These are phyloP conservation scores for Heliocidaris erythrogramma DNA, from an alignment of 35 echinoderm and acorn worm species.

Conservation along the genomic window DNA sequence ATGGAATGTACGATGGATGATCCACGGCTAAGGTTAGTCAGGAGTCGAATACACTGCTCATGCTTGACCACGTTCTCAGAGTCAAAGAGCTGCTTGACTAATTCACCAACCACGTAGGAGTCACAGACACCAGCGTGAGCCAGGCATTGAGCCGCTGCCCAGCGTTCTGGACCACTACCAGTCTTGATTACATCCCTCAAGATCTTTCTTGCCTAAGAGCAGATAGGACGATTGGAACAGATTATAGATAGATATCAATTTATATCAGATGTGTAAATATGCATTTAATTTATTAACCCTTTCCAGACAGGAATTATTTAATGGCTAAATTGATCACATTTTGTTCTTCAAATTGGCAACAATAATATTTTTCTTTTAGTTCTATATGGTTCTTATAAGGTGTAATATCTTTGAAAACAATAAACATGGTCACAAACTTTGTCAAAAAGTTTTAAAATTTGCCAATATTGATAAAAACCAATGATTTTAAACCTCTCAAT, in stretches of 20 bases:
- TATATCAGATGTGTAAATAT: no score
- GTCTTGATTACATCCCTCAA: conserved; percentile 66
- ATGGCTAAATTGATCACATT: no score
- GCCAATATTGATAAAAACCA: no score
- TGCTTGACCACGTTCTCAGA: conserved; percentile 80
- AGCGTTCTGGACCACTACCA: conserved; percentile 80
- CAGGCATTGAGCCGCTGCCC: conserved; percentile 92
- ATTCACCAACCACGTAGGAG: conserved; percentile 88
- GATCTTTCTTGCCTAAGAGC: conserved; percentile 71
- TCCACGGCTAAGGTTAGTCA: conserved; percentile 80
- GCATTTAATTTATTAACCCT: no score
- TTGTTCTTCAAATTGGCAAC: no score
- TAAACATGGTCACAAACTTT: no score
- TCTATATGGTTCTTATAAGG: no score
- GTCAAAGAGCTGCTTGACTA: conserved; percentile 87
- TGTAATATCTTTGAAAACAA: no score
- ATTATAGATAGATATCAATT: neutral
- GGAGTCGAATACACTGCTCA: conserved; percentile 76
- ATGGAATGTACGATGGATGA: conserved; percentile 94
- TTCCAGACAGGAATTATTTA: no score
- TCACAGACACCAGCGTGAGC: conserved; percentile 97
- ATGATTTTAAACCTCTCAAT: no score
- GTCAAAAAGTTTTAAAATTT: no score
- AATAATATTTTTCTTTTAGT: no score
- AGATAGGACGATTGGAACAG: neutral